Percentiles rank a stretch among this genome's conserved stretches.
Evolutionary conservation across 2,797 vertebrate species (phyloP).

Genomic region (Anniella stebbinsi): DNA sequence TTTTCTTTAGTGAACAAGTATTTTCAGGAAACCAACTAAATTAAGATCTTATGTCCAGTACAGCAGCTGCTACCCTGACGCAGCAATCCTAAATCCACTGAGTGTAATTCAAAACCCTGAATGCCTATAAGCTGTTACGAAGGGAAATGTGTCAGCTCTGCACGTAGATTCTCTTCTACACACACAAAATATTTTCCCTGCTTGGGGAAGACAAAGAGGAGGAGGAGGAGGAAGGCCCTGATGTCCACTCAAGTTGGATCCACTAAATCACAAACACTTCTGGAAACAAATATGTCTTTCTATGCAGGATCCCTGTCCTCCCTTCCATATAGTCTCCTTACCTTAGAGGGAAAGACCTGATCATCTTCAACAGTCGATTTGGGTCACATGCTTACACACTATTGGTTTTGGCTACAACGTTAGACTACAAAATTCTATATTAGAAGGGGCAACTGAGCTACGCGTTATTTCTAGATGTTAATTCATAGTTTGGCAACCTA

Average conservation of each 20-base stretch:
- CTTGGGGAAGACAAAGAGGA: background rate
- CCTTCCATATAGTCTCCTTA: too few relatives aligned
- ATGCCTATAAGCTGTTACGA: background rate
- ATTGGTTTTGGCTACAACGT: background rate
- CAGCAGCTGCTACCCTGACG: background rate
- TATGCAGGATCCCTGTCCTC: too few relatives aligned
- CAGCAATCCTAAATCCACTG: background rate
- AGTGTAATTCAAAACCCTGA: background rate
- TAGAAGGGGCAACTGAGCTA: background rate
- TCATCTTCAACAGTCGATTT: background rate
- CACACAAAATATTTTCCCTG: too few relatives aligned
- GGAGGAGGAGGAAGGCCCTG: background rate
- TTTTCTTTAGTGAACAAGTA: slow-evolving; percentile 34
- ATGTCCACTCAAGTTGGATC: background rate
- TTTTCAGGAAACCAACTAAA: slow-evolving; percentile 2
- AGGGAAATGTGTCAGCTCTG: background rate
- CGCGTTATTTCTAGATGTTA: background rate
- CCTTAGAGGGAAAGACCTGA: background rate
- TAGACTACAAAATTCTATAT: background rate
- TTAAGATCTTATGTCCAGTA: slow-evolving; percentile 9
- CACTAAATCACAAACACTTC: background rate
- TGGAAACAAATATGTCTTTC: background rate
- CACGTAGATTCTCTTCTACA: background rate
- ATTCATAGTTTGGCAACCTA: background rate
- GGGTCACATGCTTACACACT: background rate